Evolutionary conservation across 1,140 invertebrate genomes (phyloP), one percentile per base, ranked within the genome.

Genomic region (Leptinotarsa texana): DNA sequence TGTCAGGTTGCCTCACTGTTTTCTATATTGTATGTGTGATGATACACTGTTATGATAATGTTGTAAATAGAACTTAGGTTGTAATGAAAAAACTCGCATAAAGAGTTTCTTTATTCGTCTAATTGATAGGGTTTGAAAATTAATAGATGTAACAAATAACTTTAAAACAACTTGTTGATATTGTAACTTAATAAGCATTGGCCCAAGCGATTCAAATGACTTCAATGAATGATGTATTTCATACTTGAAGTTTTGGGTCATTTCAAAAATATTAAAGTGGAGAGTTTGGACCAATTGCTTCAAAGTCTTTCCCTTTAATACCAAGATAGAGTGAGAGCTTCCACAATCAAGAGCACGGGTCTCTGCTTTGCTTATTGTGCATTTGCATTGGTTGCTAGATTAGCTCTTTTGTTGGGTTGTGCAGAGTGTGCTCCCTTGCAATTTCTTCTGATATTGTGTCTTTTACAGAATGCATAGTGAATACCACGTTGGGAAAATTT

Each of bases 241-340:
- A 5, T 57, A 57, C n/a, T 57, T 57, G 51, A 57, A 57, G 51
- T 15, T 57, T 57, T 57, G n/a, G 33, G 51, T 57, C n/a, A 57
- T 57, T 42, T n/a, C 27, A n/a, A 57, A 57, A 57, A 57, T 57
- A 18, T 57, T 18, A 57, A 57, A 57, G n/a, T 15, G 51, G 48
- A 71, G 27, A 24, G 49, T 51, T 73, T 65, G 72, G 73, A 74
- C 73, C 65, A 72, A 61, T 70, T 24, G 69, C 67, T 68, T 73
- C 70, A 71, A 73, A 72, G 74, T 83, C 82, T 83, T 82, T 82
- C 84, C 84, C 82, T 83, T 85, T 83, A 82, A 84, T 83, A 83
- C 82, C 84, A 83, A 69, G 76, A 80, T 82, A 82, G 81, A 83
- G 80, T 83, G 81, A 83, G 82, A 85, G 82, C 82, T 84, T 83